Base-by-base conservation (phyloP, 2,113 vertebrate species). In the Phrynosoma blainvillii region DNA sequence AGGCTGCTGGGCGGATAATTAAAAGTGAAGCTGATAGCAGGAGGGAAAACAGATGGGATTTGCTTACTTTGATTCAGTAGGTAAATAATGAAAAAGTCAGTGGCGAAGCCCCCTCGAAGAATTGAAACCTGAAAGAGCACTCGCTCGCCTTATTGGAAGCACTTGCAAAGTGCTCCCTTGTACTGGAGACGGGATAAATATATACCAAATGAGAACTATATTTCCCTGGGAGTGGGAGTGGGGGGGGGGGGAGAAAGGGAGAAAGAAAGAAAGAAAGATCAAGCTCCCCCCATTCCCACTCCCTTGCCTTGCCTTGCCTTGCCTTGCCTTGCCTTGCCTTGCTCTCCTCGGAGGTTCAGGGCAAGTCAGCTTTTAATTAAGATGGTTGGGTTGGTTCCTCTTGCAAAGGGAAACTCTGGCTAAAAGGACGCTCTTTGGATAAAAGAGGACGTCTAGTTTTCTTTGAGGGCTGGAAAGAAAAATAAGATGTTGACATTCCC, bases 31-130 rank as follows among this genome's bases (percentile, higher is more conserved):
- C 97, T 98, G 97, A 98, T 96, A 97, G 97, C 97, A 97, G 98
- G 97, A 97, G 98, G 98, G 98, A 98, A 88, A 98, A 98, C 99
- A 99, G 98, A 99, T 99, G 98, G 98, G 98, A 98, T 98, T 98
- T 98, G 98, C 98, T 98, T 98, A 98, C 98, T 98, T 97, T 98
- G 98, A 99, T 98, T 98, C 97, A 97, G 97, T 98, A 95, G 97
- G 98, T 98, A 98, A 99, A 99, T 98, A 99, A 98, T 98, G 96
- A 97, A 97, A 97, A 96, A 97, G 97, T 96, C 96, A 97, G 88
- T 90, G 96, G 95, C 96, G 96, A 96, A 88, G 93, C 92, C 93
- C 95, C 85, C 94, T 94, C 90, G 95, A 95, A 95, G 94, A 96
- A 95, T 95, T 95, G 94, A 96, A 96, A 96, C 95, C 96, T 96